Conservation (phyloP, 1,140 invertebrate genomes). For the Phymastichus coffea region DNA sequence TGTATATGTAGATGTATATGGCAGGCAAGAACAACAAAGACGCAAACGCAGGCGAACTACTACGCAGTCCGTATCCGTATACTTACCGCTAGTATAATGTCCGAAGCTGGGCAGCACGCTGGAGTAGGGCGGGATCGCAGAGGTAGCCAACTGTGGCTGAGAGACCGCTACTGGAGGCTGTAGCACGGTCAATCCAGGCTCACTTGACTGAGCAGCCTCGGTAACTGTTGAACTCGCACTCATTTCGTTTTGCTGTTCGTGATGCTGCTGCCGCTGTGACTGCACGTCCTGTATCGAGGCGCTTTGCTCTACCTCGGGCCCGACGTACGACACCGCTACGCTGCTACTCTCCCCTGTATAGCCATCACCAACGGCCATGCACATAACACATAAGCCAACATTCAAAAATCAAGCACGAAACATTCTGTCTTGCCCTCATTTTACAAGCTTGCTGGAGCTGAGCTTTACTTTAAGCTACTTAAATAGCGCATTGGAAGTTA, state of each 20-base stretch:
- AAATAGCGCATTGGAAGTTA: too few species aligned
- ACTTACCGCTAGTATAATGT: constrained; percentile 71
- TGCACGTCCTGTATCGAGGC: constrained; percentile 58
- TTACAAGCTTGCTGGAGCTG: too few species aligned
- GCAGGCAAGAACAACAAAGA: too few species aligned
- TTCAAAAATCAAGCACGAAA: constrained; percentile 52
- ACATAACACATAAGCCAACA: constrained; percentile 55
- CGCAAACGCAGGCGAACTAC: too few species aligned
- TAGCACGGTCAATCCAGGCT: constrained; percentile 59
- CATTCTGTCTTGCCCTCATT: too few species aligned
- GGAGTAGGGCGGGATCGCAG: constrained; percentile 58
- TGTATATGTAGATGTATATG: too few species aligned
- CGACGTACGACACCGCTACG: constrained; percentile 59
- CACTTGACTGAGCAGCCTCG: constrained; percentile 52
- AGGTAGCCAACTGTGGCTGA: constrained; percentile 51
- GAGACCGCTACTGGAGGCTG: constrained; percentile 60
- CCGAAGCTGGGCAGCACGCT: constrained; percentile 73
- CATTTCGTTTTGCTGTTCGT: constrained; percentile 58
- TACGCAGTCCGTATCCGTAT: too few species aligned
- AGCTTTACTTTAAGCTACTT: too few species aligned
- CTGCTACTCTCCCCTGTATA: constrained; percentile 57
- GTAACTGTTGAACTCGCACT: constrained; percentile 54
- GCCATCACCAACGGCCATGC: constrained; percentile 48
- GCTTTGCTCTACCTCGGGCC: constrained; percentile 58
- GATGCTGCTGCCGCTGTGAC: not conserved